phyloP scores from a whole-genome alignment of 2,888 invertebrate species.

The Liodrosophila aerea region DNA sequence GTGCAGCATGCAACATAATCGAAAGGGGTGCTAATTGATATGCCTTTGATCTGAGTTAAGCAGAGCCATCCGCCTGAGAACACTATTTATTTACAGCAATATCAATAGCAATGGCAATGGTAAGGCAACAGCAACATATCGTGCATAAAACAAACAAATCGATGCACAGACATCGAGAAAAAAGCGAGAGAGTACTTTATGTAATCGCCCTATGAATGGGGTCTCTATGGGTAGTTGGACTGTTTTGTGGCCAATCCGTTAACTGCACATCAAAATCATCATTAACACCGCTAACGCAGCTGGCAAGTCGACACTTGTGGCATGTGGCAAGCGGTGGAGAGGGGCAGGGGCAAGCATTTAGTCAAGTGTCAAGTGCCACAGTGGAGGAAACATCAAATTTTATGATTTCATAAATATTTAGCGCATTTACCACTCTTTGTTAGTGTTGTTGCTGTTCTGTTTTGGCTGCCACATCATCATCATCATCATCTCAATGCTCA shows the following conservation, averaged over 20 bases:
- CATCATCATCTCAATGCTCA: slow-evolving; percentile 26
- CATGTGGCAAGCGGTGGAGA: not conserved
- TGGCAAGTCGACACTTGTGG: slow-evolving; percentile 19
- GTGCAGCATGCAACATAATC: slow-evolving; percentile 74
- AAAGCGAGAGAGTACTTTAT: slow-evolving; percentile 41
- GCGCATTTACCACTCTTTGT: slow-evolving; percentile 1
- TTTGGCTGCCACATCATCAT: slow-evolving; percentile 20
- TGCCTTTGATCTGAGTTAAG: slow-evolving; percentile 78
- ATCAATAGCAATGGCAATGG: slow-evolving; percentile 40
- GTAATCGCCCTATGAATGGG: slow-evolving; percentile 50
- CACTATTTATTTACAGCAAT: slow-evolving; percentile 70
- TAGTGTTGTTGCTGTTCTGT: not conserved
- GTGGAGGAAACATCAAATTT: slow-evolving; percentile 81
- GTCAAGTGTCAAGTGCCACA: slow-evolving; percentile 73
- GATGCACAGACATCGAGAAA: slow-evolving; percentile 10
- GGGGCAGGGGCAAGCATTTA: slow-evolving; percentile 48
- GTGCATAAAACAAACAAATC: slow-evolving; percentile 70
- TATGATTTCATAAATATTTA: slow-evolving; percentile 82
- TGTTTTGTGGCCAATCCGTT: slow-evolving; percentile 69
- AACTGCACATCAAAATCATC: slow-evolving; percentile 76
- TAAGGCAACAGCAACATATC: slow-evolving; percentile 64
- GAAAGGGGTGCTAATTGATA: slow-evolving; percentile 80
- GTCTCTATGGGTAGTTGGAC: slow-evolving; percentile 21
- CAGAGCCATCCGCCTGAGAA: not conserved
- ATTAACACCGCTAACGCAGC: slow-evolving; percentile 59